These are phyloP conservation scores for Amaurobius ferox DNA, from an alignment of 2,888 invertebrate genomes.

Conservation along the genomic window DNA sequence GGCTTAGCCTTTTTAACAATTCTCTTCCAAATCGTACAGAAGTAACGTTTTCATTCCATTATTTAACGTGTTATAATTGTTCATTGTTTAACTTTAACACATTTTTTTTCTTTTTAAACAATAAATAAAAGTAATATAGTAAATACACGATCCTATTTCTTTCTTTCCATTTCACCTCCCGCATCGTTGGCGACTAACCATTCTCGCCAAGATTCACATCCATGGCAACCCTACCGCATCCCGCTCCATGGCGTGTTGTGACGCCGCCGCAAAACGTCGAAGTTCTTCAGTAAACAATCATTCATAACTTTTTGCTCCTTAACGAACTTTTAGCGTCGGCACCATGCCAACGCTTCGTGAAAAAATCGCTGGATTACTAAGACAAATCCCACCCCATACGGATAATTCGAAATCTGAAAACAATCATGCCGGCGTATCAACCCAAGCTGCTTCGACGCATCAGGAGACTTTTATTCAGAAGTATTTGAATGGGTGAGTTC, in stretches of 20 bases:
- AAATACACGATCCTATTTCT: no score
- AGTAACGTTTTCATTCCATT: no score
- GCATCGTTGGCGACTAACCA: neutral
- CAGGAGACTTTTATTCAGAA: constrained; percentile 68
- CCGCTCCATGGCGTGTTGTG: constrained; percentile 24
- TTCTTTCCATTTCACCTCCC: neutral
- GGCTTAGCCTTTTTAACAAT: no score
- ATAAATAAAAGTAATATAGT: no score
- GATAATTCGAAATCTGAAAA: constrained; percentile 46
- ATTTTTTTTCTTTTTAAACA: no score
- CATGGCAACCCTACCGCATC: constrained; percentile 12
- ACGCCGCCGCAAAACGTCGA: constrained; percentile 21
- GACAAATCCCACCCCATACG: constrained; percentile 48
- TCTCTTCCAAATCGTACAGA: no score
- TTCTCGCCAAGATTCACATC: neutral
- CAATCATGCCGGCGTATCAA: constrained; percentile 1
- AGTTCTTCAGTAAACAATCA: neutral
- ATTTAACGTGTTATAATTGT: no score
- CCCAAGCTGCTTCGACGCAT: constrained; percentile 32
- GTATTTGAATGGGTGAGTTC: constrained; percentile 71
- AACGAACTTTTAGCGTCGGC: neutral
- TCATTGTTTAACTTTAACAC: no score
- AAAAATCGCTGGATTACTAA: constrained; percentile 67
- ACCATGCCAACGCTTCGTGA: constrained; percentile 69
- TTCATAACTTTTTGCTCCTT: neutral